Conservation (phyloP, 2,797 vertebrate species). For the Discoglossus pictus region DNA sequence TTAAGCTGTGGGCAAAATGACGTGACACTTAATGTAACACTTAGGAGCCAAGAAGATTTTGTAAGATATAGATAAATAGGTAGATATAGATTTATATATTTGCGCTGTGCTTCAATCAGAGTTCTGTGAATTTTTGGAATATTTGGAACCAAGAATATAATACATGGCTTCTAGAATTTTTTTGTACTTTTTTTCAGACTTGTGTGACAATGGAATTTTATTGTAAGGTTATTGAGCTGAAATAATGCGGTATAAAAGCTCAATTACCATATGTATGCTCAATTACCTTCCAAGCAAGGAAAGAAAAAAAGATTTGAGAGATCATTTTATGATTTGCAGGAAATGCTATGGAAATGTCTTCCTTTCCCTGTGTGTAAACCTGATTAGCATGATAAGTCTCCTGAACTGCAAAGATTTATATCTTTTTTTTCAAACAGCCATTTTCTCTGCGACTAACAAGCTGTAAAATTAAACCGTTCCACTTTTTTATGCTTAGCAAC, state of each 20-base stretch:
- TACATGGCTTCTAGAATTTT: too few relatives aligned
- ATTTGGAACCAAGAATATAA: too few relatives aligned
- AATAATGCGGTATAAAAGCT: slow-evolving; percentile 9
- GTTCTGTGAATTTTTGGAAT: background rate
- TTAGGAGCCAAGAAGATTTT: too few relatives aligned
- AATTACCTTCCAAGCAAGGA: slow-evolving; percentile 10
- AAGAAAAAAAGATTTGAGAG: background rate
- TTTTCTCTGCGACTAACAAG: slow-evolving; percentile 3
- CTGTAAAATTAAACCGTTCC: slow-evolving; percentile 13
- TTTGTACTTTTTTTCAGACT: too few relatives aligned
- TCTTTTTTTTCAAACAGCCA: slow-evolving; percentile 4
- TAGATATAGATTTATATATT: too few relatives aligned
- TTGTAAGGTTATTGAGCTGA: background rate
- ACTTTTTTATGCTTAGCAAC: background rate
- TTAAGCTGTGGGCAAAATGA: too few relatives aligned
- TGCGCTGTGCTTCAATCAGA: too few relatives aligned
- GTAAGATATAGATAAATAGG: too few relatives aligned
- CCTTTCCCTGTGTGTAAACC: background rate
- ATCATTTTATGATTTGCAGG: slow-evolving; percentile 5
- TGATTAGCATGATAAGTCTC: slow-evolving; percentile 6
- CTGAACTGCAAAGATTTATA: slow-evolving; percentile 5
- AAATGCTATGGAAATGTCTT: background rate
- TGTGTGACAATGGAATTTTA: too few relatives aligned
- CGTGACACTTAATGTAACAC: too few relatives aligned
- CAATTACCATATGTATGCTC: slow-evolving; percentile 3